phyloP scores from a whole-genome alignment of 2,113 vertebrate genomes.

The Alouatta palliata region DNA sequence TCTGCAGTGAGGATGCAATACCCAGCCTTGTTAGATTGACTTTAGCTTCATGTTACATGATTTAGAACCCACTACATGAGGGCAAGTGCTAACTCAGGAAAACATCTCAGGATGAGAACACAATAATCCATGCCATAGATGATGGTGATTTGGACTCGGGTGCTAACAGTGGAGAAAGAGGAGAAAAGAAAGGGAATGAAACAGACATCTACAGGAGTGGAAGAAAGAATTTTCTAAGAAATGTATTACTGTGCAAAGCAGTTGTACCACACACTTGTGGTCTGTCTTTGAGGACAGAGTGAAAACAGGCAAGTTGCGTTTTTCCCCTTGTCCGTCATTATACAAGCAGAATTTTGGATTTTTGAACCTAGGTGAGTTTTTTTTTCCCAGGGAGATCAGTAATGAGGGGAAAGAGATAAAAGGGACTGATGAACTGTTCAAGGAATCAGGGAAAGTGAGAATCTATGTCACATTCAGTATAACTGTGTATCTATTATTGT shows the following conservation, averaged over 20 bases:
- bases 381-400: background rate
- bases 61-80: background rate
- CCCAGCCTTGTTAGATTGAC: background rate
- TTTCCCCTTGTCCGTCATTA: fast-evolving
- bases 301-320: background rate
- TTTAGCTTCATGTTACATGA: background rate
- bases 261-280: background rate
- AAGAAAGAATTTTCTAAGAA: background rate
- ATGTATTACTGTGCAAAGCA: background rate
- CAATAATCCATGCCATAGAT: background rate
- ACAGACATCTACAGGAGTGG: no score
- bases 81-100: background rate
- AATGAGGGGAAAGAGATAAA: background rate
- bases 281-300: background rate
- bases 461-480: background rate
- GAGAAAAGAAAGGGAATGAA: background rate
- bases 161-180: background rate
- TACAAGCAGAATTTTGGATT: background rate
- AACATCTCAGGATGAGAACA: background rate
- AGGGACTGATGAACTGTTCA: background rate
- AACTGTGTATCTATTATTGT: background rate
- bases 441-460: background rate
- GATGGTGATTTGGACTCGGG: background rate
- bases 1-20: background rate
- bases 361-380: background rate